Evolutionary conservation across 2,113 vertebrate genomes (phyloP), one percentile per base, ranked within the genome.

Genomic region (Eurypyga helias): DNA sequence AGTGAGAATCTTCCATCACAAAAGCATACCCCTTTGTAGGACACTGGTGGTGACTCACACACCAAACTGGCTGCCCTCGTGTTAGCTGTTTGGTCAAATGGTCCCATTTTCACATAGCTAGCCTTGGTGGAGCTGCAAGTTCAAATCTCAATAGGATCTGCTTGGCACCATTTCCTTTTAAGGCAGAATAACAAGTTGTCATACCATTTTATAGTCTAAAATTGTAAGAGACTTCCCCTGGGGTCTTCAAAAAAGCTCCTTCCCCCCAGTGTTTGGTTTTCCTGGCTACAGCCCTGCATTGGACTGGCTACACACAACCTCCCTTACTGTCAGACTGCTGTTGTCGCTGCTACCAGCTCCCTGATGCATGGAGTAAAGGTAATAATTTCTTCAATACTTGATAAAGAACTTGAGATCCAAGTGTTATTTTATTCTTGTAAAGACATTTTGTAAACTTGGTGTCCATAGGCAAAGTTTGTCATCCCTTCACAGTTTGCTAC

Each of bases 211-310:
- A 17, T 5, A 23, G 16, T 10, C 52, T 49, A 3, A 51, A 84
- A 5, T 11, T 1, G 0, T n/a, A 60, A 24, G 5, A 51, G 17
- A 69, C 13, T 29, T 78, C 60, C 36, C 55, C 33, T 43, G 8
- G 18, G n/a, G 31, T 28, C 36, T 70, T 66, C 21, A 16, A 14
- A 25, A 45, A 13, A 16, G 5, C 13, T 15, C 6, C 8, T 24
- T 13, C 36, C 36, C 36, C 6, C 46, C 46, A 45, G 14, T 6
- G 20, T 16, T 52, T 0, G 0, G 18, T 41, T 87, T 87, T 70
- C 45, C 55, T 60, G 57, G 4, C 41, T 54, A 6, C 26, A n/a
- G 7, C 6, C 24, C 45, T 34, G n/a, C 18, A 7, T 38, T 52
- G 13, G 34, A 8, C 9, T 33, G 33, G 24, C n/a, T 38, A 18